These are phyloP conservation scores for Catajapyx aquilonaris DNA, from an alignment of 1,140 invertebrate genomes.

Conservation along the genomic window DNA sequence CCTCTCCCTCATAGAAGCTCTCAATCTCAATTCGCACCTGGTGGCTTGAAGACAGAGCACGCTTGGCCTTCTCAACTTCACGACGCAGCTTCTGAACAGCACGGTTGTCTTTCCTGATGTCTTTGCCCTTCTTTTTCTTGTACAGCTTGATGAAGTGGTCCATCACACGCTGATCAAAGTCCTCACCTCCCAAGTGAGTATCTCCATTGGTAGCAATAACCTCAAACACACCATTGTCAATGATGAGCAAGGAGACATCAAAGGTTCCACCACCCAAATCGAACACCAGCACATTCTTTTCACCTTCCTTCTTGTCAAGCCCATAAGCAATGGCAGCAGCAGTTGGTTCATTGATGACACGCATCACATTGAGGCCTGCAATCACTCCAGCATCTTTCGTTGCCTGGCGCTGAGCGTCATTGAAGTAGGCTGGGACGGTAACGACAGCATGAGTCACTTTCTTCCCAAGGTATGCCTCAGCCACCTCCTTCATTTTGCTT, in stretches of 20 bases:
- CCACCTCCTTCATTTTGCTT: slow-evolving; percentile 94
- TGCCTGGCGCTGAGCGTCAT: slow-evolving; percentile 92
- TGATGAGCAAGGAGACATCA: slow-evolving; percentile 95
- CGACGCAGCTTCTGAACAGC: slow-evolving; percentile 90
- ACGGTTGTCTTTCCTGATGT: slow-evolving; percentile 83
- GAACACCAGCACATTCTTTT: slow-evolving; percentile 97
- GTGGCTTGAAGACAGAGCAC: slow-evolving; percentile 83
- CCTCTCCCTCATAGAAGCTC: slow-evolving; percentile 95
- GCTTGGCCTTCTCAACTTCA: slow-evolving; percentile 95
- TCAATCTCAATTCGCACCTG: slow-evolving; percentile 98
- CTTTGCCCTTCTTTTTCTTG: slow-evolving; percentile 98
- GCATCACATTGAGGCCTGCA: slow-evolving; percentile 89
- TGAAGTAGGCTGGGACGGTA: slow-evolving; percentile 97
- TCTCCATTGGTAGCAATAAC: slow-evolving; percentile 98
- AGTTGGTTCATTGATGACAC: slow-evolving; percentile 99
- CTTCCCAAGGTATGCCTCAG: slow-evolving; percentile 91
- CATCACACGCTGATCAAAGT: slow-evolving; percentile 97
- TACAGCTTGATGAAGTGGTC: slow-evolving; percentile 96
- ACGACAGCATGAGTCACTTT: slow-evolving; percentile 86
- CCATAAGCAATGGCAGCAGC: slow-evolving; percentile 99
- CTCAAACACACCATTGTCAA: slow-evolving; percentile 89
- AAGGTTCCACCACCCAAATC: slow-evolving; percentile 99
- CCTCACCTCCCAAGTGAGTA: slow-evolving; percentile 94
- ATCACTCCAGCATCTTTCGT: slow-evolving; percentile 81
- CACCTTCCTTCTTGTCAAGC: slow-evolving; percentile 96